phyloP scores from a whole-genome alignment of 2,888 invertebrate species.

The Polia nebulosa region DNA sequence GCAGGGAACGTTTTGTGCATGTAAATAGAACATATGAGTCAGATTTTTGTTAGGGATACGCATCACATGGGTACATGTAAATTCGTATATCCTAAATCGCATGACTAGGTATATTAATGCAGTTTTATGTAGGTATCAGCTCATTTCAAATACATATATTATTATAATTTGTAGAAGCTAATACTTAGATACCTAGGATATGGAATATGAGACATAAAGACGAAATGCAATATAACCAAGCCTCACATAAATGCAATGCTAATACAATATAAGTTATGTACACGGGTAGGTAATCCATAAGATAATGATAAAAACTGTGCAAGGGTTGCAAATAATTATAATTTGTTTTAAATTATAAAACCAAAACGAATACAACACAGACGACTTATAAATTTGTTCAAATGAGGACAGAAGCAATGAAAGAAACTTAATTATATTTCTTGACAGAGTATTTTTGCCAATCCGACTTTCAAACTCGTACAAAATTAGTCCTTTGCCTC shows the following conservation, averaged over 20 bases:
- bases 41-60: slow-evolving; percentile 49
- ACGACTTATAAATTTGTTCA: neutral
- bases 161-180: slow-evolving; percentile 23
- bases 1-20: slow-evolving; percentile 58
- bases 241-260: slow-evolving; percentile 25
- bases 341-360: slow-evolving; percentile 3
- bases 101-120: slow-evolving; percentile 4
- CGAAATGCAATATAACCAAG: slow-evolving; percentile 24
- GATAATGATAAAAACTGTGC: slow-evolving; percentile 19
- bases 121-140: slow-evolving; percentile 3
- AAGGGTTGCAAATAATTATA: neutral
- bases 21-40: slow-evolving; percentile 59
- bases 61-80: slow-evolving; percentile 12
- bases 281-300: slow-evolving; percentile 16
- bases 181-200: slow-evolving; percentile 19
- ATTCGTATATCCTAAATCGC: slow-evolving; percentile 27
- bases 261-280: slow-evolving; percentile 9
- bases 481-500: slow-evolving; percentile 23
- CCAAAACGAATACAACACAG: neutral
- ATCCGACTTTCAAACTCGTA: slow-evolving; percentile 5
- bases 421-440: slow-evolving; percentile 21
- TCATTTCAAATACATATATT: neutral
- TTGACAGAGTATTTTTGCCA: slow-evolving; percentile 30
- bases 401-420: slow-evolving; percentile 9
- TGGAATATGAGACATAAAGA: slow-evolving; percentile 34